Conservation (phyloP, 2,888 invertebrate species). For the Acleris literana region DNA sequence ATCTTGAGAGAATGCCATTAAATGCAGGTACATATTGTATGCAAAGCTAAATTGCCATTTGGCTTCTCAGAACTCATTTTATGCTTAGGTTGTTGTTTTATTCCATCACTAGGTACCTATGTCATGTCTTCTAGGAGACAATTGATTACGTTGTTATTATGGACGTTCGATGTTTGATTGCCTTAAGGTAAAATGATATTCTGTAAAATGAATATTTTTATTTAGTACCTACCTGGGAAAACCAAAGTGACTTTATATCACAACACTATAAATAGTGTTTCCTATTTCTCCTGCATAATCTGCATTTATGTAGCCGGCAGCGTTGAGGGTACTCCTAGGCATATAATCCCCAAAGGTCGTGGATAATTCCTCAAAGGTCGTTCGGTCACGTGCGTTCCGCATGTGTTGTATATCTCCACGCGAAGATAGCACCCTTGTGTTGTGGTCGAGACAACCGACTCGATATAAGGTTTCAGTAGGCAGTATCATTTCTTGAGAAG, state of each 20-base stretch:
- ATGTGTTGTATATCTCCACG: constrained; percentile 24
- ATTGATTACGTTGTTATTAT: neutral
- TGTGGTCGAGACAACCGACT: constrained; percentile 18
- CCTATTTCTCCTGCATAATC: constrained; percentile 14
- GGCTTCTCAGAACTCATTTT: constrained; percentile 3
- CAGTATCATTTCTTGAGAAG: constrained; percentile 10
- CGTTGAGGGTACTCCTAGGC: neutral
- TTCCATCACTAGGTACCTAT: neutral
- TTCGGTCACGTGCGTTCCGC: constrained; percentile 23
- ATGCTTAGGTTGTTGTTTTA: constrained; percentile 2
- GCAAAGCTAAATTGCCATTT: constrained; percentile 3
- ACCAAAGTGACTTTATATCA: constrained; percentile 1
- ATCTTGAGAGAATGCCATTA: too few species aligned
- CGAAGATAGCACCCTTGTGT: constrained; percentile 16
- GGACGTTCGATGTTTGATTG: neutral
- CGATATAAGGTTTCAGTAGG: constrained; percentile 29
- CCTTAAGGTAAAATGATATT: neutral
- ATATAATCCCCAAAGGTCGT: constrained; percentile 4
- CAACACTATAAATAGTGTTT: constrained; percentile 3
- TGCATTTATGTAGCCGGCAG: neutral
- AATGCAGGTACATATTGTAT: too few species aligned
- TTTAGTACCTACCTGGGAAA: constrained; percentile 6
- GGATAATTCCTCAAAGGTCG: constrained; percentile 20
- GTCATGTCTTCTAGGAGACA: neutral
- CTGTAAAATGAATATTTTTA: neutral